Base-by-base conservation (phyloP, 2,113 vertebrate species). In the Saccopteryx leptura region DNA sequence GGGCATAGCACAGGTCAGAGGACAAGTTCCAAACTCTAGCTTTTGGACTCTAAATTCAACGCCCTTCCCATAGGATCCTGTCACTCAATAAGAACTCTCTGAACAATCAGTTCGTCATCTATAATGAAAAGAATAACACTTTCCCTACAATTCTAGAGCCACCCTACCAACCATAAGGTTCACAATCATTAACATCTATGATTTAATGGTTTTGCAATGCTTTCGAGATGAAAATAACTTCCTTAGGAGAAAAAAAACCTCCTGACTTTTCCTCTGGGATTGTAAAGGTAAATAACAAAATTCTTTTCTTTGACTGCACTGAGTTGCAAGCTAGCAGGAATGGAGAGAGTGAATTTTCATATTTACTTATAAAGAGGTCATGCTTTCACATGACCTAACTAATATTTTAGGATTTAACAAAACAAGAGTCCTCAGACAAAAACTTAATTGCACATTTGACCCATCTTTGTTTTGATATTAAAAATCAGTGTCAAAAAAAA, bases 391-490 rank as follows among this genome's bases (percentile, higher is more conserved):
- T 9, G 9, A 76, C 13, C 7, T 31, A 91, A 89, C 15, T 48
- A 91, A 56, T 79, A 93, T 78, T 95, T 96, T 84, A 91, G 31
- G 31, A 74, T 80, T 46, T 75, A 14, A 60, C 58, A 88, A 74
- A 56, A 68, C 11, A 26, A 3, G 31, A 91, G 52, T 66, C 63
- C 46, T 89, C 46, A 76, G 31, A 85, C 31, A 23, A 6, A 93
- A 92, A 84, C 1, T 76, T 76, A 81, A 24, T 83, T 84, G 65
- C 26, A 61, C 78, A 86, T 95, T 90, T 94, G 79, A 87, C 19
- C 88, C 58, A 91, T 54, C 75, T 93, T 76, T 93, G 9, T 93
- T 54, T 93, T 96, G 60, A 86, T 14, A 71, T 97, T 97, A 91
- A 91, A 95, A 85, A 46, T 23, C 84, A 33, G 46, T 84, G 31